phyloP scores from a whole-genome alignment of 2,113 vertebrate species.

The Parus major region DNA sequence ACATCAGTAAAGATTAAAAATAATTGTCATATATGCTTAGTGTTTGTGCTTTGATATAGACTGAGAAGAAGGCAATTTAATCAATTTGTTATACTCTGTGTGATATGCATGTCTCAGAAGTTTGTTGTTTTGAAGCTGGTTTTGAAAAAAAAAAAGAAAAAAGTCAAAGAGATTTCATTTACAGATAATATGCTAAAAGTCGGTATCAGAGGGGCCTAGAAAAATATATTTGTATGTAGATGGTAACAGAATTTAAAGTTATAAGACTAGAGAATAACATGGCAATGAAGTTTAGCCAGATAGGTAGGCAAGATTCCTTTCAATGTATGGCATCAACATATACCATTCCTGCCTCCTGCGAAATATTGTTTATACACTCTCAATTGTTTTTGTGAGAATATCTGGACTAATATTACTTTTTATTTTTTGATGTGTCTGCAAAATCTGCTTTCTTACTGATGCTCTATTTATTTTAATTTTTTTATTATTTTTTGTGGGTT shows the following conservation, averaged over 20 bases:
- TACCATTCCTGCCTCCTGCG: neutral
- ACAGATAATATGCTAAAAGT: conserved; percentile 36
- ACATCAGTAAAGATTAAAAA: conserved; percentile 3
- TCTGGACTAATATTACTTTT: neutral
- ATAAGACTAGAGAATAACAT: neutral
- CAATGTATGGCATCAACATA: neutral
- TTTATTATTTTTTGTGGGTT: neutral
- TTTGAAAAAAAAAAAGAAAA: neutral
- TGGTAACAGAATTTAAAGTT: neutral
- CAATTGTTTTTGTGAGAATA: neutral
- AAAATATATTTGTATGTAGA: neutral
- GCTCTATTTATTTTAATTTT: neutral
- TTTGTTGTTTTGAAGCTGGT: conserved; percentile 52
- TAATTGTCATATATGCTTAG: conserved; percentile 3
- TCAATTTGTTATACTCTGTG: conserved; percentile 36
- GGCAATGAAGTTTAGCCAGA: neutral
- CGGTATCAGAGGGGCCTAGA: neutral
- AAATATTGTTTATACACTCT: neutral
- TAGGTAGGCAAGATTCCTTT: neutral
- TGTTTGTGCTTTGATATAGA: conserved; percentile 41
- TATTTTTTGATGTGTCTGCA: neutral
- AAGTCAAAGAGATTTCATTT: conserved; percentile 33
- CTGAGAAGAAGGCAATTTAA: conserved; percentile 44
- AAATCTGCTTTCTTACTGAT: neutral
- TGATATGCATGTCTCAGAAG: conserved; percentile 46